These are phyloP conservation scores for Argyresthia albistria DNA, from an alignment of 2,888 invertebrate species.

Conservation along the genomic window DNA sequence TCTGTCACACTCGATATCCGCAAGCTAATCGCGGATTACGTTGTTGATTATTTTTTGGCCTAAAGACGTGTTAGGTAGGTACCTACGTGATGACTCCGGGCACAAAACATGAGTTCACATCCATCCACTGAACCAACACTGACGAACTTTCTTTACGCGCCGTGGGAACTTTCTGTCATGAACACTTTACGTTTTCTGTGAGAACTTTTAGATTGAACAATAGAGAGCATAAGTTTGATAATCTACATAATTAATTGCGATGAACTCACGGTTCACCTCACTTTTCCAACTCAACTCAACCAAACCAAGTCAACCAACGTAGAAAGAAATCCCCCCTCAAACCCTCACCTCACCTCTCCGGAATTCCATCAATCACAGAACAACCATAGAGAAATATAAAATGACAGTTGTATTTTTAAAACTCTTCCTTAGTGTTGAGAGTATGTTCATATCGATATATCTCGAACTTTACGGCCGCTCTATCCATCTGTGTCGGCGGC, in stretches of 20 bases:
- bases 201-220: constrained; percentile 44
- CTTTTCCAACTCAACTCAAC: not conserved
- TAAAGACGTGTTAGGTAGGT: constrained; percentile 17
- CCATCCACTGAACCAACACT: not conserved
- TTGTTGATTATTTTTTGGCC: constrained; percentile 22
- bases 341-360: constrained; percentile 22
- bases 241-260: constrained; percentile 49
- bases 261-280: constrained; percentile 16
- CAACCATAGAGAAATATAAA: not conserved
- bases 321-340: constrained; percentile 22
- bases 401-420: not conserved
- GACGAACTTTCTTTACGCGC: constrained; percentile 45
- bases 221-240: constrained; percentile 37
- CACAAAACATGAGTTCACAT: constrained; percentile 2
- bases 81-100: constrained; percentile 6
- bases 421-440: not conserved
- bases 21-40: constrained; percentile 14
- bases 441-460: too few species aligned
- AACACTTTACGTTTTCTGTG: constrained; percentile 49
- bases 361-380: not conserved
- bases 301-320: too few species aligned
- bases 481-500: too few species aligned
- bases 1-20: constrained; percentile 9
- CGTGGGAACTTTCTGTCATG: constrained; percentile 39
- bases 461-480: too few species aligned